Conservation (phyloP, 1,140 invertebrate genomes). For the Idris sp. region DNA sequence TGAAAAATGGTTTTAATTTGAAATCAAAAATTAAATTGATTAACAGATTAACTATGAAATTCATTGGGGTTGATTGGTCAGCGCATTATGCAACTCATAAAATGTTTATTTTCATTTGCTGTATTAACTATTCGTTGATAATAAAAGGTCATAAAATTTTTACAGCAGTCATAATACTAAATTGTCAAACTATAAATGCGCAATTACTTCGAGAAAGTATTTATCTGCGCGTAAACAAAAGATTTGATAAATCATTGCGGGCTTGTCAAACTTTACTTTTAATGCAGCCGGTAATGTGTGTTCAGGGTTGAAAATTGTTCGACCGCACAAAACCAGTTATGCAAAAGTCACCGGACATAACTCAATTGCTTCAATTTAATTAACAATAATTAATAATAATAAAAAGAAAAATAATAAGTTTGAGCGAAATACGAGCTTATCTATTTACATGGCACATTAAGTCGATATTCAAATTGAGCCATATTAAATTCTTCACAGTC, state of each 20-base stretch:
- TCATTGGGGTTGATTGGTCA: too few species aligned
- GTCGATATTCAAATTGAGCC: slow-evolving; percentile 30
- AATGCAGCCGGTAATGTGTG: too few species aligned
- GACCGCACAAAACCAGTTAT: slow-evolving; percentile 24
- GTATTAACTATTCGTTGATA: slow-evolving; percentile 26
- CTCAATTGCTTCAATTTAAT: slow-evolving; percentile 8
- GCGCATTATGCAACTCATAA: slow-evolving; percentile 15
- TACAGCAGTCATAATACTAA: slow-evolving; percentile 12
- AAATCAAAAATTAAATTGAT: too few species aligned
- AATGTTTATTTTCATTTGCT: slow-evolving; percentile 20
- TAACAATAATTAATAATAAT: slow-evolving; percentile 19
- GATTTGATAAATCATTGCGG: slow-evolving; percentile 29
- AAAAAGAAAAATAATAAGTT: slow-evolving; percentile 16
- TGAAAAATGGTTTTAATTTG: too few species aligned
- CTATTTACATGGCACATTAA: slow-evolving; percentile 41
- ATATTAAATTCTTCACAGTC: slow-evolving; percentile 33
- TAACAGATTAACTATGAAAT: too few species aligned
- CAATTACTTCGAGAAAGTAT: slow-evolving; percentile 30
- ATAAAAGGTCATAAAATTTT: slow-evolving; percentile 28
- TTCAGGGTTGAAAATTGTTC: slow-evolving; percentile 7
- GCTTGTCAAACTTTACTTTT: slow-evolving; percentile 11
- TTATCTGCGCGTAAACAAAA: slow-evolving; percentile 10
- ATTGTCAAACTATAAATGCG: slow-evolving; percentile 16
- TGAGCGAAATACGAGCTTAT: slow-evolving; percentile 25
- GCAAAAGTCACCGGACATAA: slow-evolving; percentile 16